Evolutionary conservation across 53 echinoderm and acorn worm species (phyloP).

Genomic region (Echinometra lucunter): DNA sequence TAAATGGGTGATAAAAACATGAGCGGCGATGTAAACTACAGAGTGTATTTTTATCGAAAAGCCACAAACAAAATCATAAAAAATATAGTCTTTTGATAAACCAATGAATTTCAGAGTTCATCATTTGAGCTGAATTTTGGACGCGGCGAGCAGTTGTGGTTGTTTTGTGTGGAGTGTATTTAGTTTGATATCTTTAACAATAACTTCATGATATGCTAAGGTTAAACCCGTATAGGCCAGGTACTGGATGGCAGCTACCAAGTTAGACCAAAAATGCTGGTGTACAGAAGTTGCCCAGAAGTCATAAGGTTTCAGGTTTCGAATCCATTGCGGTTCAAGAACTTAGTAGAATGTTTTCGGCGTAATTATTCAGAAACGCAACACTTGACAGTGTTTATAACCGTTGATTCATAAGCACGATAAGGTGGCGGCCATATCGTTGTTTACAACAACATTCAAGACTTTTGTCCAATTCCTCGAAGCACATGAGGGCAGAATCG

Average conservation of each 20-base stretch:
- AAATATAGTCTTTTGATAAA: conserved; percentile 2
- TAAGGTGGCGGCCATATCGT: too few species aligned
- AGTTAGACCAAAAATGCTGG: not conserved
- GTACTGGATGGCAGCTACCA: not conserved
- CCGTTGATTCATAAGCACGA: too few species aligned
- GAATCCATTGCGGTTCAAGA: too few species aligned
- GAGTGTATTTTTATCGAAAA: not conserved
- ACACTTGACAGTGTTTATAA: too few species aligned
- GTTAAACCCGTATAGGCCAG: not conserved
- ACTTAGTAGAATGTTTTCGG: too few species aligned
- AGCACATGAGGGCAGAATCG: too few species aligned
- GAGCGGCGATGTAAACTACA: not conserved
- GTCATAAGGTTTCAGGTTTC: too few species aligned
- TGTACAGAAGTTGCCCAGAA: too few species aligned
- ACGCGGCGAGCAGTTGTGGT: not conserved
- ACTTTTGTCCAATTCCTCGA: too few species aligned
- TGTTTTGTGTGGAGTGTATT: not conserved
- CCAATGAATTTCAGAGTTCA: not conserved
- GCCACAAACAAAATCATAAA: conserved; percentile 44
- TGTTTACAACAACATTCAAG: too few species aligned
- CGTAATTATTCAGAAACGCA: too few species aligned
- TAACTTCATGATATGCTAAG: too few species aligned
- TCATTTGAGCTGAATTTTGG: not conserved
- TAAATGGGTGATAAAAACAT: conserved; percentile 12
- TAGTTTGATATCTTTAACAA: not conserved